Evolutionary conservation across 2,888 invertebrate genomes (phyloP).

Genomic region (Sarcophaga subvicina): DNA sequence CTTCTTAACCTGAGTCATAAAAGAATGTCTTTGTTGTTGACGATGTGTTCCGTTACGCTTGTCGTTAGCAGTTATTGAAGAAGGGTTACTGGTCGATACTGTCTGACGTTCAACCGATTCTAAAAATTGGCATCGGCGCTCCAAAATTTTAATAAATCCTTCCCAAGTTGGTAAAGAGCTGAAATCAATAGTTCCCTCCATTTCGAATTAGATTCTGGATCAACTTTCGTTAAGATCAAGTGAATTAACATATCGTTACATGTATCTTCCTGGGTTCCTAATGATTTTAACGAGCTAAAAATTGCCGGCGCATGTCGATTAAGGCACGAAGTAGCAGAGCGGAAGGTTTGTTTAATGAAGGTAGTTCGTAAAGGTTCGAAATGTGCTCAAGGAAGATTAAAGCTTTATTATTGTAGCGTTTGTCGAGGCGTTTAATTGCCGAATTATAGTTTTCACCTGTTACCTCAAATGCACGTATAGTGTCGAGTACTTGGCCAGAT

Average conservation of each 20-base stretch:
- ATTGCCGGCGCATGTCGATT: constrained; percentile 46
- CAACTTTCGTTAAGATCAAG: constrained; percentile 56
- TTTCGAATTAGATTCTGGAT: constrained; percentile 53
- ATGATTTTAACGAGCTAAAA: constrained; percentile 46
- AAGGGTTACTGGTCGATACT: constrained; percentile 3
- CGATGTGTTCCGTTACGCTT: constrained; percentile 21
- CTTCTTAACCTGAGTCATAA: constrained; percentile 9
- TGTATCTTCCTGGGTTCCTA: constrained; percentile 38
- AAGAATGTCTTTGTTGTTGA: constrained; percentile 25
- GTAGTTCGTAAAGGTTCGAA: constrained; percentile 41
- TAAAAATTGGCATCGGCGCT: constrained; percentile 58
- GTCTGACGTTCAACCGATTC: constrained; percentile 37
- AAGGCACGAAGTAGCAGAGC: constrained; percentile 35
- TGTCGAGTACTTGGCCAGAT: too few relatives aligned
- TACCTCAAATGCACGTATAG: too few relatives aligned
- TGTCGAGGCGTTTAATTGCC: too few relatives aligned
- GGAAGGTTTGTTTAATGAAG: constrained; percentile 32
- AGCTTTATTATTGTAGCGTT: too few relatives aligned
- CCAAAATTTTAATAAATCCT: constrained; percentile 44
- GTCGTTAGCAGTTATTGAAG: neutral
- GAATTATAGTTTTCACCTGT: too few relatives aligned
- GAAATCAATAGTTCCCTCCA: constrained; percentile 60
- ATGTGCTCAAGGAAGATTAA: constrained; percentile 30
- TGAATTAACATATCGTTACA: constrained; percentile 59
- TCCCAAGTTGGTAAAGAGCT: constrained; percentile 22